Conservation (phyloP, 1,140 invertebrate genomes). For the Microplitis demolitor region DNA sequence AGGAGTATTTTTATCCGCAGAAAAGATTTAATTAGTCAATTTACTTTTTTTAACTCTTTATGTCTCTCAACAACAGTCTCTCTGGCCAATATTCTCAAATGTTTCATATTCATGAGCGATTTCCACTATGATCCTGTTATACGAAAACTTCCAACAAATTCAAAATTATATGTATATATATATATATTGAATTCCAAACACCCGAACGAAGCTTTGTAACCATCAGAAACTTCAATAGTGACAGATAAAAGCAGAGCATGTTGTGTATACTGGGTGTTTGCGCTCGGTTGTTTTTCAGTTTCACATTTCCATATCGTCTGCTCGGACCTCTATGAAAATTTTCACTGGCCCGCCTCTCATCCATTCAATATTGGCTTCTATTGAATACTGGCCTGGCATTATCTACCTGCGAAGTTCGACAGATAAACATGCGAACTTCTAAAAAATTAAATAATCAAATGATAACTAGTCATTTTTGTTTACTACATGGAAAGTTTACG, state of each 20-base stretch:
- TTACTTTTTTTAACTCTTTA: neutral
- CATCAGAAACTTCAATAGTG: conserved; percentile 29
- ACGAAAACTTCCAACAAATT: neutral
- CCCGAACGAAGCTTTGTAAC: conserved; percentile 7
- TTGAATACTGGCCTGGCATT: conserved; percentile 49
- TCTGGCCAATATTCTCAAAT: neutral
- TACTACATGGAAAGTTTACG: too few species aligned
- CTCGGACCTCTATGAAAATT: conserved; percentile 46
- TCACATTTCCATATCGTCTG: conserved; percentile 51
- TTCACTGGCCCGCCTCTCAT: conserved; percentile 39
- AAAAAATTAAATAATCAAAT: neutral
- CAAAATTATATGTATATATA: conserved; percentile 5
- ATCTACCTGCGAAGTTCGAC: conserved; percentile 37
- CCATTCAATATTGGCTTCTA: conserved; percentile 47
- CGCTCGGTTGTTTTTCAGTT: conserved; percentile 47
- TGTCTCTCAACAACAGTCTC: neutral
- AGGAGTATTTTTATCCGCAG: neutral
- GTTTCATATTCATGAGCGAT: conserved; percentile 24
- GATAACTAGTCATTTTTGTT: neutral
- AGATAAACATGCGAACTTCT: conserved; percentile 24
- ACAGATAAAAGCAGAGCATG: conserved; percentile 6
- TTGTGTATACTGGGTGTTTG: conserved; percentile 20
- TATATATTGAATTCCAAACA: conserved; percentile 2
- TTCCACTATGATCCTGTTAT: neutral
- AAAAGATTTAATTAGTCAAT: neutral